These are phyloP conservation scores for Petaurus breviceps DNA, from an alignment of 2,113 vertebrate genomes.

Conservation along the genomic window DNA sequence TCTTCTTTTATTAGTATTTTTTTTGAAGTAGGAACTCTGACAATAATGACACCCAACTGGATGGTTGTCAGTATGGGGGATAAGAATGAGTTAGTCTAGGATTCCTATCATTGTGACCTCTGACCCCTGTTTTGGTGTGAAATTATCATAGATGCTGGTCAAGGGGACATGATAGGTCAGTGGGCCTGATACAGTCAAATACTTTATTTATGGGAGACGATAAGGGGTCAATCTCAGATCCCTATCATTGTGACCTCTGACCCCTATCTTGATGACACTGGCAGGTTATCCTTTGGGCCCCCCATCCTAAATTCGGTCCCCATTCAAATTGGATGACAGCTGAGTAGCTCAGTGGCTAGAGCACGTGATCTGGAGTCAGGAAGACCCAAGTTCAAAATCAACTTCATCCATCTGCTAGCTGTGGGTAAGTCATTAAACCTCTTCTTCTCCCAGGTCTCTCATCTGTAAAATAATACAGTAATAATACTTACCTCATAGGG, in stretches of 20 bases:
- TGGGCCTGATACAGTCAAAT: no score
- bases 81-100: no score
- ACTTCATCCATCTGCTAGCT: not conserved
- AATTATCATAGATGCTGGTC: no score
- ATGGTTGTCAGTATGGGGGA: no score
- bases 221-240: not conserved
- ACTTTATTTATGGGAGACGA: no score
- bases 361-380: not conserved
- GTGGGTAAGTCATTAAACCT: not conserved
- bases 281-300: not conserved
- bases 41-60: not conserved
- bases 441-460: not conserved
- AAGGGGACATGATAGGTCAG: no score
- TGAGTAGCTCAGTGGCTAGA: not conserved
- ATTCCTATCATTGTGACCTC: no score
- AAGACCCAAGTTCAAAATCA: not conserved
- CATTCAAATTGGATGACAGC: not conserved
- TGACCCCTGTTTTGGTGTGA: no score
- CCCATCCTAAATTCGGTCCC: not conserved
- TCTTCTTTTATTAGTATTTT: not conserved
- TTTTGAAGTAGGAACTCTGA: not conserved
- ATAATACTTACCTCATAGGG: not conserved
- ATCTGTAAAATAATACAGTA: not conserved
- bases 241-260: not conserved
- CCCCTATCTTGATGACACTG: not conserved